Evolutionary conservation across 2,888 invertebrate genomes (phyloP), one percentile per base, ranked within the genome.

Genomic region (Cephus pulcher): DNA sequence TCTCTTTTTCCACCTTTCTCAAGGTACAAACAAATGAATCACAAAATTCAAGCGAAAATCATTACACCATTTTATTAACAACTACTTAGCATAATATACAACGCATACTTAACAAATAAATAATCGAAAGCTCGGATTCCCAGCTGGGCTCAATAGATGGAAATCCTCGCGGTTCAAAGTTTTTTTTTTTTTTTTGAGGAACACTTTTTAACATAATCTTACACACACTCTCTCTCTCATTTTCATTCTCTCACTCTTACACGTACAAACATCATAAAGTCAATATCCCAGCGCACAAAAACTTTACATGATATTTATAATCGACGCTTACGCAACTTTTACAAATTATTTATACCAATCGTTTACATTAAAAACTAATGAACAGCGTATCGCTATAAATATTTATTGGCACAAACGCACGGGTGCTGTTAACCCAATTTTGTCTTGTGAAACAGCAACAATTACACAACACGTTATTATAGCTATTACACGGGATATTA

Each of bases 131-230:
- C 75, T 81, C 34, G 79, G 81, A 79, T 80, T 82, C 79, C 74
- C 81, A 80, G 75, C 83, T 78, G 82, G 83, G 82, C 83, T 83
- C 83, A 81, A 37, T 80, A 80, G 83, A 76, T 78, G 75, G 75
- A 75, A 81, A 82, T 81, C 80, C 78, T 78, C 70, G 79, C 78
- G 73, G 35, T 74, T n/a, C 9, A 56, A 9, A 23, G 6, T 2
- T 40, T 23, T 15, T 40, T 40, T 40, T 12, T 12, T 37, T 37
- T 6, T 6, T 40, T 11, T 40, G 4, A 1, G 1, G 15, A 56
- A 56, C 23, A 23, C 15, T 56, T 56, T 56, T 56, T 56, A 9
- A 12, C 12, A 12, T 37, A 37, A 4, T 37, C 3, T 37, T 12
- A 15, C 6, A 12, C 15, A 4, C 40, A 1, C 15, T 40, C 40